Percentiles rank a stretch among this genome's conserved stretches.
phyloP scores from a whole-genome alignment of 1,140 invertebrate species.

The Sitobion miscanthi region DNA sequence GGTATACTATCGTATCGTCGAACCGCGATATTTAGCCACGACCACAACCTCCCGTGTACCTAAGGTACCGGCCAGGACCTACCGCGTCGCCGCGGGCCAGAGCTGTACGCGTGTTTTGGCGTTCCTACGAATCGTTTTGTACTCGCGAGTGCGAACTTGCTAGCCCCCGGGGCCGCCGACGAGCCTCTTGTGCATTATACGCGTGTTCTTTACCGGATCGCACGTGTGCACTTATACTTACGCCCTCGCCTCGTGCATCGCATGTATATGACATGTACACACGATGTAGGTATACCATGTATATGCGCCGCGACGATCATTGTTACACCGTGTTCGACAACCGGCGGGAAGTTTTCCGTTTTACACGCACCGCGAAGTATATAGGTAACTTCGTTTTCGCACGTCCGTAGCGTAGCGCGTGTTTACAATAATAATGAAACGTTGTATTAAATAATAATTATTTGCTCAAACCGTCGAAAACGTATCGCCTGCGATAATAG shows the following conservation, averaged over 20 bases:
- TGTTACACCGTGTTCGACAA: constrained; percentile 9
- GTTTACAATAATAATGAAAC: background rate
- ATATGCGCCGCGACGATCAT: background rate
- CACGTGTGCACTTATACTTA: constrained; percentile 6
- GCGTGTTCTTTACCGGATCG: background rate
- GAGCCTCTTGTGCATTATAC: background rate
- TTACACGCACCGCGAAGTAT: background rate
- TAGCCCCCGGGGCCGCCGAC: no score
- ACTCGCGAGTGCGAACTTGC: background rate
- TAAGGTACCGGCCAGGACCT: no score
- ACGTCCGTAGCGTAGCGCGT: background rate
- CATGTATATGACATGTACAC: background rate
- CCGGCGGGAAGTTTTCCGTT: background rate
- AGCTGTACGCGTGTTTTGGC: background rate
- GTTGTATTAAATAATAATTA: background rate
- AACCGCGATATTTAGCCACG: no score
- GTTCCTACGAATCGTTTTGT: background rate
- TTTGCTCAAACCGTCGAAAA: background rate
- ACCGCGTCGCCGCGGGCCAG: no score
- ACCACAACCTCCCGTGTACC: no score
- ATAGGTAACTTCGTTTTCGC: background rate
- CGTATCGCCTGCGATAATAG: background rate
- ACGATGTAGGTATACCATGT: background rate
- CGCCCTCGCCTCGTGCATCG: background rate
- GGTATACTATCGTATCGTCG: no score